phyloP scores from a whole-genome alignment of 1,140 invertebrate species.

The Cardiocondyla obscurior region DNA sequence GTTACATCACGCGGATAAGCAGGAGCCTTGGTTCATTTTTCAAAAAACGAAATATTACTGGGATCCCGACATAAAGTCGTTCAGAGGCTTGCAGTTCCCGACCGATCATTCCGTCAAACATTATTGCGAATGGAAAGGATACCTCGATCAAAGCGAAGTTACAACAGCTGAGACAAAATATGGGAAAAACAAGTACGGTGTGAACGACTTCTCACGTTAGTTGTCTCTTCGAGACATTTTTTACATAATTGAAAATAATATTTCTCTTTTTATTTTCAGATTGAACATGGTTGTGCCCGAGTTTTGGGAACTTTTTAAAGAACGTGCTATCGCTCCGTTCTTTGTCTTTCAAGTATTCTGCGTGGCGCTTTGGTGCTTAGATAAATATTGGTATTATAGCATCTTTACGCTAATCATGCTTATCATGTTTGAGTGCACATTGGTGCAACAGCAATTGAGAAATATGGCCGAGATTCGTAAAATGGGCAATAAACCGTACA shows the following conservation, averaged over 20 bases:
- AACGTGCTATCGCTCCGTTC: constrained; percentile 99
- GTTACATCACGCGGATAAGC: constrained; percentile 87
- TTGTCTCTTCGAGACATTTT: not conserved
- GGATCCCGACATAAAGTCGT: constrained; percentile 91
- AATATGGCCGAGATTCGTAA: constrained; percentile 99
- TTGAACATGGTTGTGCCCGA: constrained; percentile 96
- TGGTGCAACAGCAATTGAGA: constrained; percentile 98
- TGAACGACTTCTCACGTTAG: not conserved
- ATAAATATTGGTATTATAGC: constrained; percentile 99
- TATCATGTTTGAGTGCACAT: constrained; percentile 98
- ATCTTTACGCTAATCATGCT: constrained; percentile 99
- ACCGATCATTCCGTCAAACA: constrained; percentile 88
- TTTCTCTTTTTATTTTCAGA: constrained; percentile 83
- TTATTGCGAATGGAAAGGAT: constrained; percentile 95
- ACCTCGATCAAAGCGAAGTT: constrained; percentile 92
- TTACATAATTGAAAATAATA: constrained; percentile 12
- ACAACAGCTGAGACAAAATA: constrained; percentile 90
- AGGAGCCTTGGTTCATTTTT: constrained; percentile 93
- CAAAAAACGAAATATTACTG: constrained; percentile 99
- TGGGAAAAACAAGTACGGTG: constrained; percentile 92
- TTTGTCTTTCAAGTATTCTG: constrained; percentile 98
- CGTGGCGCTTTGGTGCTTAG: constrained; percentile 98
- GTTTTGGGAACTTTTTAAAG: constrained; percentile 98
- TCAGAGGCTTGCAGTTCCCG: constrained; percentile 93
- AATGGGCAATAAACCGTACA: constrained; percentile 99